phyloP scores from a whole-genome alignment of 1,140 invertebrate species.

The Ganaspis sp. region DNA sequence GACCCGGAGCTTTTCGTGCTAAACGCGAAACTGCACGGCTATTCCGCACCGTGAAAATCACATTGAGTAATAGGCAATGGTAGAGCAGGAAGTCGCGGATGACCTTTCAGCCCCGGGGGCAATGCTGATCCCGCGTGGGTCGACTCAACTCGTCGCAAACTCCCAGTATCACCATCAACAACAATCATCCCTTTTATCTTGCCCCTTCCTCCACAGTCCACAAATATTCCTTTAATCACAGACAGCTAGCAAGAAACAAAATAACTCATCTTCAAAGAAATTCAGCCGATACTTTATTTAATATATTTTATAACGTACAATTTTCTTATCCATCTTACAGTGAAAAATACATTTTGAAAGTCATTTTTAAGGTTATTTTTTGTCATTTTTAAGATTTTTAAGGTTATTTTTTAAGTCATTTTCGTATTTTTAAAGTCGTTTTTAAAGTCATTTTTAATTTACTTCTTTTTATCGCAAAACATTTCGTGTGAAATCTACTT shows the following conservation, averaged over 20 bases:
- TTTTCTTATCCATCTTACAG: not conserved
- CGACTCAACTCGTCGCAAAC: conserved; percentile 54
- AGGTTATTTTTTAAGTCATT: no score
- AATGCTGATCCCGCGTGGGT: conserved; percentile 55
- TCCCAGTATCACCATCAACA: conserved; percentile 43
- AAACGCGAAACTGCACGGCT: conserved; percentile 44
- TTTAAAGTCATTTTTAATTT: no score
- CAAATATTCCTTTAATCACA: conserved; percentile 47
- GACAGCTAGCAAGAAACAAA: conserved; percentile 34
- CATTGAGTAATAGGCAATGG: conserved; percentile 60
- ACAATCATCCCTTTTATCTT: conserved; percentile 59
- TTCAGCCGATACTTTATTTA: not conserved
- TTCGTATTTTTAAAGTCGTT: no score
- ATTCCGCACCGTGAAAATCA: conserved; percentile 45
- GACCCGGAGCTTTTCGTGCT: conserved; percentile 44
- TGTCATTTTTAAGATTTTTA: no score
- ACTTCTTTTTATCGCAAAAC: no score
- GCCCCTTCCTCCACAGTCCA: conserved; percentile 38
- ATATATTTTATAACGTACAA: not conserved
- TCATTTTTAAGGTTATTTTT: no score
- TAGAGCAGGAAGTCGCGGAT: conserved; percentile 64
- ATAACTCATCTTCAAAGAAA: conserved; percentile 7
- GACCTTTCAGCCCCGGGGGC: conserved; percentile 59
- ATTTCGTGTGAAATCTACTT: no score
- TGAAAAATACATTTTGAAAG: no score